Evolutionary conservation across 1,140 invertebrate genomes (phyloP).

Genomic region (Penaeus japonicus): DNA sequence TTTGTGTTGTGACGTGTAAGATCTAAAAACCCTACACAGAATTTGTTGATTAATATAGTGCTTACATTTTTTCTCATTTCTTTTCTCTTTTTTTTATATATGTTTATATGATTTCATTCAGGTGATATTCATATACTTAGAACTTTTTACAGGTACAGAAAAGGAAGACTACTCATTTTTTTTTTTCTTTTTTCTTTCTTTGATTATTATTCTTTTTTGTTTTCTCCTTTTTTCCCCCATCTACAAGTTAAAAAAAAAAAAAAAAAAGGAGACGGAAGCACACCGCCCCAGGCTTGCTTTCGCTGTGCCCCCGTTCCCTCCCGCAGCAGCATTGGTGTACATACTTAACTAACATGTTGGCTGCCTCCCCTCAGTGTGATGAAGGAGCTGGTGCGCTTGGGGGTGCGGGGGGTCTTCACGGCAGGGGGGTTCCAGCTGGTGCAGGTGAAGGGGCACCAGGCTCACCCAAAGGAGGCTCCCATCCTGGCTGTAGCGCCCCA

Average conservation of each 20-base stretch:
- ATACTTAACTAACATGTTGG: not conserved
- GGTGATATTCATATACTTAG: not conserved
- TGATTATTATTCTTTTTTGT: not conserved
- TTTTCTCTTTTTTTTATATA: not conserved
- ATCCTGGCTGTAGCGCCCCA: slow-evolving; percentile 89
- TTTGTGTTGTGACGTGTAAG: too few relatives aligned
- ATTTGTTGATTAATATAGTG: too few relatives aligned
- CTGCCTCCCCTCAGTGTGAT: slow-evolving; percentile 64
- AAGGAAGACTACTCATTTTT: not conserved
- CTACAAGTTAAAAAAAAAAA: not conserved
- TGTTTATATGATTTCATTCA: not conserved
- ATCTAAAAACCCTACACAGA: too few relatives aligned
- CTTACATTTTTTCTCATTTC: not conserved
- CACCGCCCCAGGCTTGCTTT: not conserved
- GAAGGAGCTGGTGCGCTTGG: slow-evolving; percentile 71
- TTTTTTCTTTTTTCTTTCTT: not conserved
- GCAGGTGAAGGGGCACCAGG: slow-evolving; percentile 74
- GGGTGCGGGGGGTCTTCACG: slow-evolving; percentile 79
- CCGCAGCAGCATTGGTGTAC: not conserved
- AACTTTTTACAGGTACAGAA: not conserved
- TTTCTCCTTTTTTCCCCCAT: not conserved
- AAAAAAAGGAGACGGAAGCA: not conserved
- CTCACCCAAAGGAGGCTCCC: slow-evolving; percentile 76
- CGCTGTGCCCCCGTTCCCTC: slow-evolving; percentile 1
- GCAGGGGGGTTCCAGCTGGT: slow-evolving; percentile 82